phyloP scores from a whole-genome alignment of 2,888 invertebrate species.

The Agrotis clavis region DNA sequence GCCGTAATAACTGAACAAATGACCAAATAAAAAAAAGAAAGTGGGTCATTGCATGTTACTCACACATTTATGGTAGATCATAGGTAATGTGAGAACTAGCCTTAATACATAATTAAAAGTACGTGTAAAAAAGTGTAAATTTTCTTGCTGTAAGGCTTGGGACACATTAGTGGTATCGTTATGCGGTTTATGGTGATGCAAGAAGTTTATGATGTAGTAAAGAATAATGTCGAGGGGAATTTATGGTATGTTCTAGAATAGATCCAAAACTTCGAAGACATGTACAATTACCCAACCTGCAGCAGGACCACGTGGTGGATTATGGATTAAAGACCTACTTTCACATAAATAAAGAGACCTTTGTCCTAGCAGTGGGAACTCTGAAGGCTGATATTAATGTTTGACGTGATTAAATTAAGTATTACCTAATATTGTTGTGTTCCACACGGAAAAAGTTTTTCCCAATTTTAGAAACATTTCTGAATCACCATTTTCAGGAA shows the following conservation, averaged over 20 bases:
- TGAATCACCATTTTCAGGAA: constrained; percentile 22
- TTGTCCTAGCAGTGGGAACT: not conserved
- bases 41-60: constrained; percentile 75
- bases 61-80: constrained; percentile 66
- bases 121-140: constrained; percentile 48
- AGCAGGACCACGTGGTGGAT: not conserved
- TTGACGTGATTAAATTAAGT: constrained; percentile 4
- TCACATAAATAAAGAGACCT: not conserved
- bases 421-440: not conserved
- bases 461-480: not conserved
- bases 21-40: constrained; percentile 74
- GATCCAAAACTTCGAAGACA: not conserved
- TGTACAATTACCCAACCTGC: not conserved
- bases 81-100: constrained; percentile 74
- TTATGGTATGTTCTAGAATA: constrained; percentile 1
- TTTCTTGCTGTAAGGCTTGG: constrained; percentile 43
- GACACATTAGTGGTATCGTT: constrained; percentile 36
- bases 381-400: not conserved
- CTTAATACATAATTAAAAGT: constrained; percentile 68
- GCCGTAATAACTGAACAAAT: constrained; percentile 46
- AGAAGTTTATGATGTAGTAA: constrained; percentile 20
- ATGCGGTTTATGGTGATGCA: constrained; percentile 37
- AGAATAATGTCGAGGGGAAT: not conserved
- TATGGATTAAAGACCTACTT: not conserved
- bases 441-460: constrained; percentile 3